Base-by-base conservation (phyloP, 2,797 vertebrate genomes). In the Hydrolagus colliei region DNA sequence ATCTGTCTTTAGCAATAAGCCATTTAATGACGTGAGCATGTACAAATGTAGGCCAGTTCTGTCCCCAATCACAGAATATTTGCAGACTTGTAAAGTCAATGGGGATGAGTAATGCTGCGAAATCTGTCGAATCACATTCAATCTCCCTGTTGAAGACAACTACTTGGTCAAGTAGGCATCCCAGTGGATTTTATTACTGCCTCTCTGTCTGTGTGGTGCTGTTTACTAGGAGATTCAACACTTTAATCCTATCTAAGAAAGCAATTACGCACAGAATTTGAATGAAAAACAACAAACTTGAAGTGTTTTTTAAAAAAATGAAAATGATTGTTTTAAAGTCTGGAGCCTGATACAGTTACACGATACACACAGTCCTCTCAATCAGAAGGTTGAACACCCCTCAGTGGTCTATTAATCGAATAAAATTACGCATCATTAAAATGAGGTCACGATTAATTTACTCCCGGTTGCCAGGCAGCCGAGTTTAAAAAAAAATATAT, bases 381-480 rank as follows among this genome's bases (percentile, higher is more conserved):
- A 7, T 84, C 52, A 71, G 71, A 84, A 20, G 79, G 65, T 84
- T 84, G 79, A 84, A 84, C 65, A 71, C 79, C 79, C 41, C 32
- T 84, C 41, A 35, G 18, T 71, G 79, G 65, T 84, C 79, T 84
- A 52, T 35, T 18, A 52, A 35, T 71, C 32, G 63, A 84, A 84
- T 84, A 84, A 71, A 84, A 84, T 84, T 84, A 84, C 65, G 27
- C 32, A 7, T 63, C 68, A 84, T 84, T 84, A 84, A 84, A 71
- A 84, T 84, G 52, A 84, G 79, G 65, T 84, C 65, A n/a, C n/a
- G 65, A 63, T 84, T 84, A 63, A 84, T 84, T 27, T 84, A 84
- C 65, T 68, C 79, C 18, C n/a, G 52, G 79, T 84, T 84, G 79
- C 79, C 41, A 41, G 71, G 79, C 62, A 71, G 68, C 79, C 27